phyloP scores from a whole-genome alignment of 2,113 vertebrate species.

The Microcebus jonahi region DNA sequence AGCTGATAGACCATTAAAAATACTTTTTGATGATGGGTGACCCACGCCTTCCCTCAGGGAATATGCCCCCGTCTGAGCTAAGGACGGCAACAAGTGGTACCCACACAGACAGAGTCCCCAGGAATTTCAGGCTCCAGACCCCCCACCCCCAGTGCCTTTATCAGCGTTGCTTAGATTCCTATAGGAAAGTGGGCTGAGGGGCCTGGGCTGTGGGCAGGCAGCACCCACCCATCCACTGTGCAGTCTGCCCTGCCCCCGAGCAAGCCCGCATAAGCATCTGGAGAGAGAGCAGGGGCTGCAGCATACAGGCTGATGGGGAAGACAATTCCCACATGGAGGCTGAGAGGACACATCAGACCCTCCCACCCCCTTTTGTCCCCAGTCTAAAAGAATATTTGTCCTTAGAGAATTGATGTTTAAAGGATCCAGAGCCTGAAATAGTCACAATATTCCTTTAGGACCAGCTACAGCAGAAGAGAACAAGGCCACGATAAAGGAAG shows the following conservation, averaged over 20 bases:
- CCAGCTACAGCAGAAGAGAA: not conserved
- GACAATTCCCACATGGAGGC: not conserved
- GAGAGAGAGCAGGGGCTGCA: not conserved
- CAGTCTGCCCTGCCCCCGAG: not conserved
- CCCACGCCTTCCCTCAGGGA: not conserved
- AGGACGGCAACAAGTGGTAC: not conserved
- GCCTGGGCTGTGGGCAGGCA: not conserved
- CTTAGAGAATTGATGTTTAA: not conserved
- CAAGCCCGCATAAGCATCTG: not conserved
- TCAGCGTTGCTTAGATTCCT: not conserved
- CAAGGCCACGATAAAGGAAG: not conserved
- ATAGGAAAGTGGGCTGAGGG: not conserved
- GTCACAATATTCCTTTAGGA: not conserved
- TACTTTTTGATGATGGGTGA: not conserved
- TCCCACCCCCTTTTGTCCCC: fast-evolving
- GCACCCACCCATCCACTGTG: not conserved
- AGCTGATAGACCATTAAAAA: conserved; percentile 17
- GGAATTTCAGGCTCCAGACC: not conserved
- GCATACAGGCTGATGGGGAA: not conserved
- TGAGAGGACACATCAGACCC: not conserved
- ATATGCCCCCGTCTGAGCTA: not conserved
- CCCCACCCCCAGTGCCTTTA: not conserved
- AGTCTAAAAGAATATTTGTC: not conserved
- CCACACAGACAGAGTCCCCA: not conserved
- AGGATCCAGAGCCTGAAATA: not conserved